Evolutionary conservation across 2,888 invertebrate genomes (phyloP).

Genomic region (Petrolisthes manimaculis): DNA sequence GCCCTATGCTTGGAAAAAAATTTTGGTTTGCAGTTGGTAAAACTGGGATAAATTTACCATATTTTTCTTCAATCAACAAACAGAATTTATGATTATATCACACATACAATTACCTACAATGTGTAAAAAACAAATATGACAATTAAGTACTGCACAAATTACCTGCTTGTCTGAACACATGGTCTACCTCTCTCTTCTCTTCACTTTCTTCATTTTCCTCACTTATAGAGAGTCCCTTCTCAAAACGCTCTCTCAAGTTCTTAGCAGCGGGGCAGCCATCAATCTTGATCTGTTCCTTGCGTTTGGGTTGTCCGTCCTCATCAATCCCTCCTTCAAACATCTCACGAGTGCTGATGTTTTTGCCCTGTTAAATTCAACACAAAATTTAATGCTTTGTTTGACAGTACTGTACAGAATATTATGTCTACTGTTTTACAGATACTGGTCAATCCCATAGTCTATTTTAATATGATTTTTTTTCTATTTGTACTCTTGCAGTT

Average conservation of each 20-base stretch:
- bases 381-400: too few relatives aligned
- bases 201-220: constrained; percentile 29
- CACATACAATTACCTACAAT: background rate
- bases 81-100: background rate
- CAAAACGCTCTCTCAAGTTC: constrained; percentile 60
- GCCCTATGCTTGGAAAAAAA: too few relatives aligned
- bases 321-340: constrained; percentile 60
- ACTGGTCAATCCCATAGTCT: too few relatives aligned
- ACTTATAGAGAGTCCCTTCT: constrained; percentile 48
- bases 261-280: constrained; percentile 57
- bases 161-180: constrained; percentile 67
- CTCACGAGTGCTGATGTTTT: constrained; percentile 58
- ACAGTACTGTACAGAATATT: background rate
- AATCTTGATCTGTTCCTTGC: constrained; percentile 62
- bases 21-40: too few relatives aligned
- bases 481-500: too few relatives aligned
- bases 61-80: too few relatives aligned
- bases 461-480: too few relatives aligned
- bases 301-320: constrained; percentile 28
- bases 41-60: too few relatives aligned
- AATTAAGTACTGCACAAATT: constrained; percentile 15
- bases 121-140: background rate
- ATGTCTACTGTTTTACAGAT: background rate
- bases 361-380: constrained; percentile 33
- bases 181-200: constrained; percentile 62